Evolutionary conservation across 2,888 invertebrate species (phyloP), one percentile per base, ranked within the genome.

Genomic region (Perizoma flavofasciatum): DNA sequence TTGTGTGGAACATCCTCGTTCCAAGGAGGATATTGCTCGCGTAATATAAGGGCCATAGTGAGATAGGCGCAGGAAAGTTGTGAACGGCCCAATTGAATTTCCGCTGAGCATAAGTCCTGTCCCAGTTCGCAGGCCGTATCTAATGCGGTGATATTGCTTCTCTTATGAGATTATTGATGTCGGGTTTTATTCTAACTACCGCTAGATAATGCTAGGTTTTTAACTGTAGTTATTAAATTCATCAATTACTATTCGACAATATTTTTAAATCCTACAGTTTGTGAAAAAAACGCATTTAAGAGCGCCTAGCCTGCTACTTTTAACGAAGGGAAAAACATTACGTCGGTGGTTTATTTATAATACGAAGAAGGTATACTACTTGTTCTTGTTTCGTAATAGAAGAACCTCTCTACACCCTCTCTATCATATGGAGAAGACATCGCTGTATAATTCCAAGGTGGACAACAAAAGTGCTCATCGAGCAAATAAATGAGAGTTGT

Each of bases 401-500:
- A 50, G 49, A 61, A 48, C 45, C 54, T 35, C 10, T 54, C 43
- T 47, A 4, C n/a, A 55, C 53, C 53, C 49, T 62, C 49, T 62
- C 51, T 11, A 48, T 52, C 50, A 62, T 52, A 35, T 53, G 61
- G 54, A 61, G 57, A 55, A 51, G 65, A 61, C 59, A 63, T 63
- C 41, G 56, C 60, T 61, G 58, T 54, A 52, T 60, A 54, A 62
- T 64, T 66, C 65, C 65, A 51, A 72, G 74, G 67, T 71, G 74
- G 74, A 74, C 68, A 59, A 60, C 71, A 79, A 77, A 80, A 80
- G 77, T 78, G 75, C 80, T 78, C 71, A 73, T 70, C 65, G 71
- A 72, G 75, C 77, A 81, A 84, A 85, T 79, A 80, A 82, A 81
- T 79, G 79, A 81, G 78, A 74, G 76, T 77, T 77, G 77, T 82